A percentile compares a stretch with the other conserved stretches of the same genome.
Evolutionary conservation across 2,888 invertebrate genomes (phyloP).

Genomic region (Thera obeliscata): DNA sequence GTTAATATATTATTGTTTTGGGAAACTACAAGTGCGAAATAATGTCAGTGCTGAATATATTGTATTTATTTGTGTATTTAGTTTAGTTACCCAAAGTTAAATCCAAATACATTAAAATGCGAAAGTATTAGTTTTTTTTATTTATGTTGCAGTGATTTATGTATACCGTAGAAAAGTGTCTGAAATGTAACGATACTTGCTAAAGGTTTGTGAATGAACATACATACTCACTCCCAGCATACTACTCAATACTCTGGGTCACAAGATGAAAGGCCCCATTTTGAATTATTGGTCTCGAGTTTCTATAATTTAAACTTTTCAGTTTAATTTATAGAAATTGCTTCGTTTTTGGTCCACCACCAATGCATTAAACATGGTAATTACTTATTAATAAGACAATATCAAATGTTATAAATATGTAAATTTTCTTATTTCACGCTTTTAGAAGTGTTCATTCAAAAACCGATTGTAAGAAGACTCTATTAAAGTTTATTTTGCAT

Average conservation of each 20-base stretch:
- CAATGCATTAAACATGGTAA: too few relatives aligned
- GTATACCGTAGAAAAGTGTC: constrained; percentile 58
- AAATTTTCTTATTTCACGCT: neutral
- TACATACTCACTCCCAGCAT: too few relatives aligned
- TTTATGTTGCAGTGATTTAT: constrained; percentile 57
- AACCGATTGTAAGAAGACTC: constrained; percentile 58
- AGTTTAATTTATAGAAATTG: neutral
- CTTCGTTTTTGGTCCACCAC: too few relatives aligned
- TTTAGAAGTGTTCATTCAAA: constrained; percentile 53
- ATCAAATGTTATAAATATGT: neutral
- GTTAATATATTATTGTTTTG: constrained; percentile 42
- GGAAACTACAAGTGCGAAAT: constrained; percentile 43
- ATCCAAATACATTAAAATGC: constrained; percentile 75
- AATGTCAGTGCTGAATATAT: constrained; percentile 56
- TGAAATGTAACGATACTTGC: constrained; percentile 49
- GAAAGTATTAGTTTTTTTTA: constrained; percentile 57
- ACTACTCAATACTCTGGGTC: too few relatives aligned
- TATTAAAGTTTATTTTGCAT: constrained; percentile 70
- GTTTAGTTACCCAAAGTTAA: constrained; percentile 79
- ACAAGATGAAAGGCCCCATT: neutral
- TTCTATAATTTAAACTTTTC: too few relatives aligned
- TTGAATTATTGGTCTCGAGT: neutral
- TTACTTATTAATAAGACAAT: neutral
- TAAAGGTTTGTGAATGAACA: constrained; percentile 61
- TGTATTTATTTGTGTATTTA: constrained; percentile 74